Conservation (phyloP, 1,140 invertebrate species). For the Homalodisca vitripennis region DNA sequence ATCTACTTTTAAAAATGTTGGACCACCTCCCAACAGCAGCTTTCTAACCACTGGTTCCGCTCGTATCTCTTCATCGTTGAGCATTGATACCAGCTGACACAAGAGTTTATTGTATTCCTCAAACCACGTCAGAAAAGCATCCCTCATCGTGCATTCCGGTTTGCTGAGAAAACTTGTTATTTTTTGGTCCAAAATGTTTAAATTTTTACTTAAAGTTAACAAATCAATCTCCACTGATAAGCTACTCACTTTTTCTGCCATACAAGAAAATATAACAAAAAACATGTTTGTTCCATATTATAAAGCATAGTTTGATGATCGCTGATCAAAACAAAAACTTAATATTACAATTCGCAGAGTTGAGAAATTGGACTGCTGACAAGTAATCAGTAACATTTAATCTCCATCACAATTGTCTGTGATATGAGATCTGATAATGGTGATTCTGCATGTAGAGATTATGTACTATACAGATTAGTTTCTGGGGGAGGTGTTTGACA, state of each 20-base stretch:
- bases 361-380: no score
- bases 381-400: no score
- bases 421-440: no score
- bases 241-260: background rate
- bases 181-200: background rate
- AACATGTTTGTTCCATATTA: background rate
- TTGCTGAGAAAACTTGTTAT: background rate
- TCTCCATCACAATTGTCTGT: no score
- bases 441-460: no score
- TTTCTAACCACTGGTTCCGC: background rate
- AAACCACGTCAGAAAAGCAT: background rate
- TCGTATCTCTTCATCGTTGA: background rate
- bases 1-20: background rate
- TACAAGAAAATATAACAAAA: background rate
- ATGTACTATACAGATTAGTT: no score
- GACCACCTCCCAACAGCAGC: background rate
- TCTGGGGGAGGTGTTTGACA: no score
- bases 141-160: background rate
- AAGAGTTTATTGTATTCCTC: background rate
- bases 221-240: conserved; percentile 4
- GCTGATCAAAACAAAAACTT: background rate
- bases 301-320: background rate
- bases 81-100: background rate
- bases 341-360: no score
- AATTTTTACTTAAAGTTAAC: background rate